phyloP scores from a whole-genome alignment of 2,888 invertebrate genomes.

The Palloptera scutellata region DNA sequence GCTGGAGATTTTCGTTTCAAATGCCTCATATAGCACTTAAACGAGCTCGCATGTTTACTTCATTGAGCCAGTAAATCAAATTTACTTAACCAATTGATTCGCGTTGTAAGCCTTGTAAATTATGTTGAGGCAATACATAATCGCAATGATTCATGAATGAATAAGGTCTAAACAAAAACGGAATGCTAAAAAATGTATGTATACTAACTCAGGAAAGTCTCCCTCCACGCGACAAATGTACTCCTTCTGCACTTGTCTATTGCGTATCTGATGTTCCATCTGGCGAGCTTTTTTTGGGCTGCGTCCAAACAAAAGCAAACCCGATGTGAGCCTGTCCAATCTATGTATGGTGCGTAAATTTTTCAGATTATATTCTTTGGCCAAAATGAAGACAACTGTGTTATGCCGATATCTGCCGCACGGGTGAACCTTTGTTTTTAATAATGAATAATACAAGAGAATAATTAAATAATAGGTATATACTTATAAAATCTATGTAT shows the following conservation, averaged over 20 bases:
- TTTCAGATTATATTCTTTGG: conserved; percentile 93
- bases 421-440: conserved; percentile 84
- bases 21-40: too few species aligned
- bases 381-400: conserved; percentile 94
- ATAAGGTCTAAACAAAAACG: background rate
- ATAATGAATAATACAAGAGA: background rate
- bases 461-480: background rate
- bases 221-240: conserved; percentile 96
- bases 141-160: too few species aligned
- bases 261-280: conserved; percentile 94
- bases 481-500: too few species aligned
- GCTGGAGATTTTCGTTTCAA: too few species aligned
- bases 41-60: too few species aligned
- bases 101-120: too few species aligned
- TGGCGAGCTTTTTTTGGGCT: conserved; percentile 92
- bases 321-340: conserved; percentile 94
- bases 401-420: conserved; percentile 98
- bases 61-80: too few species aligned
- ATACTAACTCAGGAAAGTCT: conserved; percentile 87
- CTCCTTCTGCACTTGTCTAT: conserved; percentile 91
- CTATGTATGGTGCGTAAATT: conserved; percentile 94
- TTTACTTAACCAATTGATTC: too few species aligned
- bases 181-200: background rate
- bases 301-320: conserved; percentile 89
- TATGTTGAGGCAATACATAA: too few species aligned